A percentile compares a stretch with the other conserved stretches of the same genome.
Evolutionary conservation across 1,140 invertebrate species (phyloP).

Genomic region (Phymorhynchus buccinoides): DNA sequence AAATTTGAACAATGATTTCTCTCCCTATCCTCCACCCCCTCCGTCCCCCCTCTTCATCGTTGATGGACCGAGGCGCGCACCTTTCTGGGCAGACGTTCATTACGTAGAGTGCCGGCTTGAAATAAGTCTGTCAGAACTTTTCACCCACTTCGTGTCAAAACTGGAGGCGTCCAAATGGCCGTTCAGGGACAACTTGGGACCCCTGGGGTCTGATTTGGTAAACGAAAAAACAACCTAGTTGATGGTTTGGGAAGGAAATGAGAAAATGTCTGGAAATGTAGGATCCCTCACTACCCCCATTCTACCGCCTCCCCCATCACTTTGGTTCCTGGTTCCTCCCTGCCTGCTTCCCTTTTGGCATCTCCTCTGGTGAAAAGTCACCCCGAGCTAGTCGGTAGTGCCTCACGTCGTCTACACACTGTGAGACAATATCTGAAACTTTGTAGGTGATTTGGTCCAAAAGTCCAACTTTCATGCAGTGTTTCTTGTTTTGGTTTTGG

Average conservation of each 20-base stretch:
- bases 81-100: neutral
- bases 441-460: too few relatives aligned
- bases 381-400: too few relatives aligned
- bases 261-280: neutral
- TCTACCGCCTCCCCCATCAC: too few relatives aligned
- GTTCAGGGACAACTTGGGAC: neutral
- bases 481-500: too few relatives aligned
- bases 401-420: too few relatives aligned
- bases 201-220: neutral
- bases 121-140: slow-evolving; percentile 1
- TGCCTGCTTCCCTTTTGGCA: too few relatives aligned
- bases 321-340: too few relatives aligned
- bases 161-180: neutral
- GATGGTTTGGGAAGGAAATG: slow-evolving; percentile 8
- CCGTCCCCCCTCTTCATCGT: too few relatives aligned
- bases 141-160: neutral
- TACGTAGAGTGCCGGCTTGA: neutral
- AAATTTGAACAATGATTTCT: neutral
- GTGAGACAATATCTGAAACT: too few relatives aligned
- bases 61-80: neutral
- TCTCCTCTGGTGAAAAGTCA: too few relatives aligned
- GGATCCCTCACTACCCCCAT: neutral
- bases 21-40: neutral
- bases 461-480: too few relatives aligned
- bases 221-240: slow-evolving; percentile 1